These are phyloP conservation scores for Seira musarum DNA, from an alignment of 2,888 invertebrate genomes.

Conservation along the genomic window DNA sequence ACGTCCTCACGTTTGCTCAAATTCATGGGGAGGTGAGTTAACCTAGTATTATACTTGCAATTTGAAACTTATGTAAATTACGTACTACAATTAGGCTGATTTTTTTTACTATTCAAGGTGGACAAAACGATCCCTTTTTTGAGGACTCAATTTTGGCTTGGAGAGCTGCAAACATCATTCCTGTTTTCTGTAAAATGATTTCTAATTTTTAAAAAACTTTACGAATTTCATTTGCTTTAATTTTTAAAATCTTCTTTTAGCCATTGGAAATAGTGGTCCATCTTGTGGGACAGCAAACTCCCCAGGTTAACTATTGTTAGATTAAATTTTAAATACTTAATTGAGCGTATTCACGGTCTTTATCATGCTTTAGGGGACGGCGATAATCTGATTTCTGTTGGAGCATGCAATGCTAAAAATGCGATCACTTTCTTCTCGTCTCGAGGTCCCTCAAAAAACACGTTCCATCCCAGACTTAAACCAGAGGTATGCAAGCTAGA, in stretches of 20 bases:
- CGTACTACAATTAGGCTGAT: too few relatives aligned
- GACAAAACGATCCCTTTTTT: constrained; percentile 33
- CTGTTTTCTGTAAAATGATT: constrained; percentile 40
- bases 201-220: not conserved
- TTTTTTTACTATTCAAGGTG: too few relatives aligned
- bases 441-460: not conserved
- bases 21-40: constrained; percentile 53
- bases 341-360: not conserved
- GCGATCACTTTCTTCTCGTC: not conserved
- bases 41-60: too few relatives aligned
- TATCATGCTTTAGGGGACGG: not conserved
- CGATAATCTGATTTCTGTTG: not conserved
- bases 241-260: constrained; percentile 2
- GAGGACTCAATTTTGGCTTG: constrained; percentile 35
- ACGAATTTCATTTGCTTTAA: not conserved
- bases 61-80: too few relatives aligned
- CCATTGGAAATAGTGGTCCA: constrained; percentile 37
- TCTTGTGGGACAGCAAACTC: constrained; percentile 19
- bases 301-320: not conserved
- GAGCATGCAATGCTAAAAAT: not conserved
- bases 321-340: not conserved
- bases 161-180: constrained; percentile 39
- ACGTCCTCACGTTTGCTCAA: constrained; percentile 41
- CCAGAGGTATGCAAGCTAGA: too few relatives aligned
- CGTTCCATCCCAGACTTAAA: not conserved